These are phyloP conservation scores for Danaus plexippus DNA, from an alignment of 1,140 invertebrate genomes.

Conservation along the genomic window DNA sequence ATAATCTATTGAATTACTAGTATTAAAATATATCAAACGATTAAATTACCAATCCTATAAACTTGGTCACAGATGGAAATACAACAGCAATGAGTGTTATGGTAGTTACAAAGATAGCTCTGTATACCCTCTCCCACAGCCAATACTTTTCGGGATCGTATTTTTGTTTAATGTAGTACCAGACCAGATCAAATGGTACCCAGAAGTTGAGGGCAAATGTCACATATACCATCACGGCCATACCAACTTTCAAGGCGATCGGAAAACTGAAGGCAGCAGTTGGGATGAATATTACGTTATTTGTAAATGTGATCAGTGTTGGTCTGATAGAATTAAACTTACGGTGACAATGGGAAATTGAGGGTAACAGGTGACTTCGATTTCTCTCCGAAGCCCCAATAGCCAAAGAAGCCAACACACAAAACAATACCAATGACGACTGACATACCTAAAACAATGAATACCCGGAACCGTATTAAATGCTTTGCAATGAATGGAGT, in stretches of 20 bases:
- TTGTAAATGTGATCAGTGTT: background rate
- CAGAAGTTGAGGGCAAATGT: constrained; percentile 58
- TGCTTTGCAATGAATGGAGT: no score
- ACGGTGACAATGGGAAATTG: constrained; percentile 38
- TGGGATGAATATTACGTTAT: background rate
- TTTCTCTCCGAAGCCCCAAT: constrained; percentile 43
- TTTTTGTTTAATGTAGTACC: constrained; percentile 45
- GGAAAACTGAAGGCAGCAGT: constrained; percentile 40
- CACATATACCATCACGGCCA: constrained; percentile 52
- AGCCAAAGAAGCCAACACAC: constrained; percentile 43
- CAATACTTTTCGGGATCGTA: constrained; percentile 39
- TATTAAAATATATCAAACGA: constrained; percentile 2
- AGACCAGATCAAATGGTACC: constrained; percentile 55
- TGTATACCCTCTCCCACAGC: constrained; percentile 54
- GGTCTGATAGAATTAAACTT: constrained; percentile 15
- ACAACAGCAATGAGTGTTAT: constrained; percentile 46
- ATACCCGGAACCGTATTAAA: background rate
- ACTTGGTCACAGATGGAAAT: constrained; percentile 51
- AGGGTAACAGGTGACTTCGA: constrained; percentile 37
- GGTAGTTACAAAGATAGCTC: constrained; percentile 34
- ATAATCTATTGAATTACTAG: constrained; percentile 2
- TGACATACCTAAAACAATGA: constrained; percentile 28
- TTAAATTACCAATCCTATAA: constrained; percentile 49
- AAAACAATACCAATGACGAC: constrained; percentile 30
- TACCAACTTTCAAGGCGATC: constrained; percentile 43